Conservation (phyloP, 2,113 vertebrate species). For the Actenoides hombroni region DNA sequence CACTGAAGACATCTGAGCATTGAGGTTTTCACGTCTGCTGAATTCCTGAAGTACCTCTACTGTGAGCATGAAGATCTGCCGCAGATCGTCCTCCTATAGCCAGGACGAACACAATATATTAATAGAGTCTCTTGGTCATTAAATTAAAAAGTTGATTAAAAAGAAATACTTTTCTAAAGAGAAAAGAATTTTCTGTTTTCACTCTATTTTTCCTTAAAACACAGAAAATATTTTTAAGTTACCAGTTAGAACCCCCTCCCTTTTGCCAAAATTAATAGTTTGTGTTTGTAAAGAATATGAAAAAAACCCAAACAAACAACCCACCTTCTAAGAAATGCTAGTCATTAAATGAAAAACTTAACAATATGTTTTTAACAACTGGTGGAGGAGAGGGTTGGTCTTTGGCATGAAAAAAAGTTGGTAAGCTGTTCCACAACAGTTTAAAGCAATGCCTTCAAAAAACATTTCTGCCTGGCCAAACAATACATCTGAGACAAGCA, state of each 20-base stretch:
- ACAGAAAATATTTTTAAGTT: not conserved
- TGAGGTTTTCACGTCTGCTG: conserved; percentile 92
- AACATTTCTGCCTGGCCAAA: conserved; percentile 71
- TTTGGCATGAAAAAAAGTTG: conserved; percentile 51
- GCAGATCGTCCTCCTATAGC: conserved; percentile 90
- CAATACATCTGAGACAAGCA: conserved; percentile 76
- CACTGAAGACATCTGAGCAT: conserved; percentile 95
- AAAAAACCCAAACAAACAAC: not conserved
- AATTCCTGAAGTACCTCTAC: conserved; percentile 98
- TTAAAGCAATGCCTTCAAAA: conserved; percentile 68
- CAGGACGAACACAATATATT: conserved; percentile 12
- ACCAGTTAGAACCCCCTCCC: not conserved
- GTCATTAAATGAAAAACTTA: not conserved
- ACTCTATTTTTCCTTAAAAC: not conserved
- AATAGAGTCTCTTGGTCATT: not conserved
- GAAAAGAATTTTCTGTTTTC: not conserved
- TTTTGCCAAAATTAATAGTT: not conserved
- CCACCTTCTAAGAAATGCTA: not conserved
- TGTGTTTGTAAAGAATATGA: not conserved
- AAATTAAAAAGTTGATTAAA: not conserved
- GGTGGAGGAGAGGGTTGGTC: not conserved
- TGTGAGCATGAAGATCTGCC: conserved; percentile 94
- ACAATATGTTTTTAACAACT: not conserved
- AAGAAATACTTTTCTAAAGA: not conserved
- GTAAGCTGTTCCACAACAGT: conserved; percentile 39